Conservation (phyloP, 2,113 vertebrate species). For the Rhinopithecus roxellana region DNA sequence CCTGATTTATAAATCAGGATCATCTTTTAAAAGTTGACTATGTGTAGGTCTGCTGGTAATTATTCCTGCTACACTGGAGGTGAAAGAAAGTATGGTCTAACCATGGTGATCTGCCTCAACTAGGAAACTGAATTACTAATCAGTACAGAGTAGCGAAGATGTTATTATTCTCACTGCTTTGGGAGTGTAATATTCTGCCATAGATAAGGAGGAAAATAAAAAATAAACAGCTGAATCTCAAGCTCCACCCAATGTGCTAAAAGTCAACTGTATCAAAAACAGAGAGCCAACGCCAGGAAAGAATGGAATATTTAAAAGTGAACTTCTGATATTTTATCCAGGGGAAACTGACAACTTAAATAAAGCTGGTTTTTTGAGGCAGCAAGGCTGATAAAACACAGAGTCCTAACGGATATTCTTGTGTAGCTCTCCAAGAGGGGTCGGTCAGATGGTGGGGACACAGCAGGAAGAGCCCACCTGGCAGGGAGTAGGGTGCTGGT, state of each 20-base stretch:
- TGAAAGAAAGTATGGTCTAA: neutral
- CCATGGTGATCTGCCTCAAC: neutral
- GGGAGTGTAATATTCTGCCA: neutral
- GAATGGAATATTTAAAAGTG: neutral
- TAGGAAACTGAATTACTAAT: neutral
- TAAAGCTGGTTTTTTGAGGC: neutral
- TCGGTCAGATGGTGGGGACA: fast-evolving
- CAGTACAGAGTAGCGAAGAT: neutral
- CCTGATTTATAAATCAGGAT: neutral
- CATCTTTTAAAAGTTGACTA: too few relatives aligned
- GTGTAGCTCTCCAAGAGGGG: neutral
- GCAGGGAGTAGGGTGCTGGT: neutral
- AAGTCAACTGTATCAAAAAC: neutral
- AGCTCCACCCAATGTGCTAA: neutral
- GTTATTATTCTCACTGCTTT: neutral
- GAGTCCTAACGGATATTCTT: neutral
- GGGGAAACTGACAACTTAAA: neutral
- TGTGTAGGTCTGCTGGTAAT: neutral
- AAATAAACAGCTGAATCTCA: neutral
- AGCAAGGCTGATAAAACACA: neutral
- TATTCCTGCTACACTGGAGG: neutral
- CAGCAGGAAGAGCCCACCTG: too few relatives aligned
- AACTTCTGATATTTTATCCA: neutral
- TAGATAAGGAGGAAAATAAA: neutral
- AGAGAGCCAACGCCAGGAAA: neutral